Conservation (phyloP, 2,888 invertebrate genomes). For the Heliconius ismenius region DNA sequence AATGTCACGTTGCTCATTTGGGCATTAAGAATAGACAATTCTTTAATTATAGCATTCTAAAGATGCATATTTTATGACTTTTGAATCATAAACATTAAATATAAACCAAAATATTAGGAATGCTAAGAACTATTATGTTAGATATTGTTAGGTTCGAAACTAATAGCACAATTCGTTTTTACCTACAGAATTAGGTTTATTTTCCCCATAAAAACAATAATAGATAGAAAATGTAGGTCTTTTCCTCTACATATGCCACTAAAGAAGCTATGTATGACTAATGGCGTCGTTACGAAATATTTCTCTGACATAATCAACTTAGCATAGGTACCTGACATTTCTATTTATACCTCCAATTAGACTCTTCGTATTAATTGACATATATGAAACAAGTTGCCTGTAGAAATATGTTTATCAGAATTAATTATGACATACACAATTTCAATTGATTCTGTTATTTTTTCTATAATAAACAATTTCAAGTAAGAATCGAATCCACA, state of each 20-base stretch:
- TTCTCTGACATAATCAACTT: constrained; percentile 6
- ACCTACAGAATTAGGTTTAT: not conserved
- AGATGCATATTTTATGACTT: not conserved
- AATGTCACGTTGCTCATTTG: constrained; percentile 25
- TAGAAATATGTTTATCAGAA: not conserved
- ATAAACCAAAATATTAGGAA: not conserved
- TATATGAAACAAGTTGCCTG: not conserved
- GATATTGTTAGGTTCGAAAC: too few species aligned
- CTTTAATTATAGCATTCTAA: too few species aligned
- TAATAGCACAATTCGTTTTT: too few species aligned
- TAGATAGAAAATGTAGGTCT: not conserved
- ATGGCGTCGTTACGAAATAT: constrained; percentile 5
- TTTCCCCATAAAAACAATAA: not conserved
- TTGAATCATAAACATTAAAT: not conserved
- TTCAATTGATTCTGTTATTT: too few species aligned
- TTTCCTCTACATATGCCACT: not conserved
- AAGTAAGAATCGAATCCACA: not conserved
- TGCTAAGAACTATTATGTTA: not conserved
- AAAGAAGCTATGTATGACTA: not conserved
- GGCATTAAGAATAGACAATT: not conserved
- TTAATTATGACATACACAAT: not conserved
- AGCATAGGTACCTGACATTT: not conserved
- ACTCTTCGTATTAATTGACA: constrained; percentile 1
- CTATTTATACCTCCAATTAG: constrained; percentile 1
- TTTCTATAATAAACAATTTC: too few species aligned